Conservation (phyloP, 2,888 invertebrate genomes). For the Marronus borbonicus region DNA sequence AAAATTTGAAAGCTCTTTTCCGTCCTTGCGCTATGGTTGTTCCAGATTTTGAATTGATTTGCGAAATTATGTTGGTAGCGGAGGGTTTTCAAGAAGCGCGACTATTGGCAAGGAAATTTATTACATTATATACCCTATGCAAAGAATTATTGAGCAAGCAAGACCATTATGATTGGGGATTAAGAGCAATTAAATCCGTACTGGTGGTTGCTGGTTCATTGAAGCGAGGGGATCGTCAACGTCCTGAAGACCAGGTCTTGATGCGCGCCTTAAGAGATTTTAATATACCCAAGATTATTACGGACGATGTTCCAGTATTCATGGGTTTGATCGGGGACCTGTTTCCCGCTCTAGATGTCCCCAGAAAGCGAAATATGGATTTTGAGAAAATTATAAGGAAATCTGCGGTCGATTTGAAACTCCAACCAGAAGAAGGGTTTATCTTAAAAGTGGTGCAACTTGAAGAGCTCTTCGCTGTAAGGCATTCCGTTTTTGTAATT, state of each 20-base stretch:
- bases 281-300: constrained; percentile 94
- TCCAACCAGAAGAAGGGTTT: constrained; percentile 94
- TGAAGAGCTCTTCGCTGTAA: constrained; percentile 92
- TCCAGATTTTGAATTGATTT: constrained; percentile 95
- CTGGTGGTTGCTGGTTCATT: constrained; percentile 94
- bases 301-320: constrained; percentile 92
- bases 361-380: constrained; percentile 87
- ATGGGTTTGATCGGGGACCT: constrained; percentile 95
- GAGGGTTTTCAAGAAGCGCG: constrained; percentile 96
- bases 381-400: constrained; percentile 87
- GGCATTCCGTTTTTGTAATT: constrained; percentile 86
- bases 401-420: constrained; percentile 85
- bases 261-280: constrained; percentile 96
- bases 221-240: constrained; percentile 82
- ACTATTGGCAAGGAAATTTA: constrained; percentile 91
- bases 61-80: constrained; percentile 97
- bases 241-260: constrained; percentile 93
- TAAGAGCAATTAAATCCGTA: constrained; percentile 95
- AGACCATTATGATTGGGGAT: constrained; percentile 98
- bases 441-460: constrained; percentile 91
- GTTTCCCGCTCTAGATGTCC: constrained; percentile 94
- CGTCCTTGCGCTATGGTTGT: constrained; percentile 98
- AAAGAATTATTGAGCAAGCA: constrained; percentile 93
- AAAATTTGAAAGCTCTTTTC: constrained; percentile 82
- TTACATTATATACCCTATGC: constrained; percentile 92